Conservation (phyloP, 2,888 invertebrate species). For the Campaea margaritaria region DNA sequence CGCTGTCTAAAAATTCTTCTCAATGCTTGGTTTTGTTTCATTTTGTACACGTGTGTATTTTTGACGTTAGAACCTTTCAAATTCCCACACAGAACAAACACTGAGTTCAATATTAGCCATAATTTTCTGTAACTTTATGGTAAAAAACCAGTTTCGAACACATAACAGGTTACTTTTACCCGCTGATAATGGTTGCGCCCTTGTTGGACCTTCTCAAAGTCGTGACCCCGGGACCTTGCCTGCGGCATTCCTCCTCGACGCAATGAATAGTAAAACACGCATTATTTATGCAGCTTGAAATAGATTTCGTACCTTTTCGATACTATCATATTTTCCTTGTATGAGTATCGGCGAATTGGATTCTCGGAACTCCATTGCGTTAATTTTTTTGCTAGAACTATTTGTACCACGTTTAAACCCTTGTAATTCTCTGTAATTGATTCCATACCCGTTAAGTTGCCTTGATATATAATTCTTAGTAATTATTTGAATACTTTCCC, state of each 20-base stretch:
- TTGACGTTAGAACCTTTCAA: constrained; percentile 11
- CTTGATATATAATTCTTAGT: background rate
- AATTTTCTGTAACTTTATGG: constrained; percentile 39
- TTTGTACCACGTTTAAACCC: background rate
- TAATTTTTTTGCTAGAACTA: constrained; percentile 7
- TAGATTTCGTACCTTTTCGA: constrained; percentile 27
- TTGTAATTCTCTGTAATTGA: background rate
- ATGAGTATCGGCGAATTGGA: constrained; percentile 9
- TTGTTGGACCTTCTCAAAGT: constrained; percentile 78
- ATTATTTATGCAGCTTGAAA: constrained; percentile 35
- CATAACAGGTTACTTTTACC: constrained; percentile 50
- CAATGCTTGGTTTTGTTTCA: background rate
- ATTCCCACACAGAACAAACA: constrained; percentile 33
- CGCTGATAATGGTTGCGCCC: constrained; percentile 61
- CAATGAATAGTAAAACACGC: constrained; percentile 41
- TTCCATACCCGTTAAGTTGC: background rate
- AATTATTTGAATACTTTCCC: background rate
- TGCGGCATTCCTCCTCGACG: constrained; percentile 56
- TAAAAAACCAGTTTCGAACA: constrained; percentile 57
- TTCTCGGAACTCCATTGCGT: constrained; percentile 15
- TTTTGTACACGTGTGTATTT: constrained; percentile 1
- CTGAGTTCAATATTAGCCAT: constrained; percentile 45
- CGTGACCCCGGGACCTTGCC: constrained; percentile 80
- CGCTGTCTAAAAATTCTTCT: background rate
- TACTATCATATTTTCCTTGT: constrained; percentile 29